Percentiles rank a stretch among this genome's conserved stretches.
Conservation (phyloP, 2,797 vertebrate genomes). For the Periophthalmus magnuspinnatus region DNA sequence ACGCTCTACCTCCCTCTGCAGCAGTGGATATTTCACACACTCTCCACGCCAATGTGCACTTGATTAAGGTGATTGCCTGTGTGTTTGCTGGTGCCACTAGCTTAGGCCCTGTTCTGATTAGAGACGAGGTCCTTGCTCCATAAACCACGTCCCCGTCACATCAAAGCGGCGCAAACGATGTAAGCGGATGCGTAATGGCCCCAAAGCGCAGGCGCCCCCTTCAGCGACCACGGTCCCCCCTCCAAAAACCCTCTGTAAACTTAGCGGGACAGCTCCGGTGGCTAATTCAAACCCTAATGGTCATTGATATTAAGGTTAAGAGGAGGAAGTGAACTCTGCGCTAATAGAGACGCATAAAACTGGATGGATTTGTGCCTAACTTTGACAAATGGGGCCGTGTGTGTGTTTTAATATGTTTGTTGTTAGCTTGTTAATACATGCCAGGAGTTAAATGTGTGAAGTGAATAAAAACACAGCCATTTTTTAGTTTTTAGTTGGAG, state of each 20-base stretch:
- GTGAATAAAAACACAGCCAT: neutral
- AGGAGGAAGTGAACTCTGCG: constrained; percentile 29
- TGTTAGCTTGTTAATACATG: neutral
- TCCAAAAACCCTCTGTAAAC: constrained; percentile 23
- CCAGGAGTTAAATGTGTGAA: neutral
- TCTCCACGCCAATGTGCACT: constrained; percentile 62
- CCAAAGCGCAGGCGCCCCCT: constrained; percentile 45
- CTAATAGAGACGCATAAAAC: constrained; percentile 5
- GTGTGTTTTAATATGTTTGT: neutral
- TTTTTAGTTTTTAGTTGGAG: neutral
- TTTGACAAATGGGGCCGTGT: neutral
- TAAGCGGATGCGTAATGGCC: constrained; percentile 54
- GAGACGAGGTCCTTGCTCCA: constrained; percentile 63
- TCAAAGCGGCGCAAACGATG: constrained; percentile 76
- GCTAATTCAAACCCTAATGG: constrained; percentile 23
- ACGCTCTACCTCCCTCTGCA: constrained; percentile 14
- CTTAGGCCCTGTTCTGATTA: constrained; percentile 68
- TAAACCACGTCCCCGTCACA: constrained; percentile 73
- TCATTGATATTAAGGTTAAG: constrained; percentile 34
- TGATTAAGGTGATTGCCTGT: constrained; percentile 69
- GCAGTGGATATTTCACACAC: constrained; percentile 22
- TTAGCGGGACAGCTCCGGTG: neutral
- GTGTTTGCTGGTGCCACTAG: constrained; percentile 37
- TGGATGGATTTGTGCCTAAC: constrained; percentile 1
- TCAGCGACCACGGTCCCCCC: constrained; percentile 24